These are phyloP conservation scores for Equus quagga DNA, from an alignment of 2,113 vertebrate species.

Conservation along the genomic window DNA sequence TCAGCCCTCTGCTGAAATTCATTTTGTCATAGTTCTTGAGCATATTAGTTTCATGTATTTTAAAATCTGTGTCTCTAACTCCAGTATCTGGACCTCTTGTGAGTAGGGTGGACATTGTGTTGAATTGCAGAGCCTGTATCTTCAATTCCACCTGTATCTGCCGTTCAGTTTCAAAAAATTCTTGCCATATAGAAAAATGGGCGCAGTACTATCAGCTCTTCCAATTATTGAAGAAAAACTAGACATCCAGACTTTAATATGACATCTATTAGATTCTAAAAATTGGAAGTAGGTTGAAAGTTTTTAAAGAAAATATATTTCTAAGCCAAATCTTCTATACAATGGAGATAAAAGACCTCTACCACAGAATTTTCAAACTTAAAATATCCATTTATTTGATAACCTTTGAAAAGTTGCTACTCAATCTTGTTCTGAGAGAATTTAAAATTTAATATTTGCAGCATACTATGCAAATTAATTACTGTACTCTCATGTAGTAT, in stretches of 20 bases:
- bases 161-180: not conserved
- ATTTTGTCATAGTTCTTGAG: constrained; percentile 9
- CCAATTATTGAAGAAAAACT: constrained; percentile 11
- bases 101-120: not conserved
- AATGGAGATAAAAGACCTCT: constrained; percentile 1
- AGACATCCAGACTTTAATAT: constrained; percentile 4
- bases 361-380: not conserved
- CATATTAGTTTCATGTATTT: not conserved
- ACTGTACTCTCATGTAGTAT: not conserved
- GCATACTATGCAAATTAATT: not conserved
- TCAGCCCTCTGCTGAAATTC: constrained; percentile 14
- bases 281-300: not conserved
- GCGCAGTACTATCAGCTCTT: not conserved
- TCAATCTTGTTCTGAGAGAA: not conserved
- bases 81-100: not conserved
- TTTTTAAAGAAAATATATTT: constrained; percentile 48
- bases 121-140: not conserved
- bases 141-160: not conserved
- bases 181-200: not conserved
- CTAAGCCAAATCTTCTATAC: constrained; percentile 22
- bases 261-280: not conserved
- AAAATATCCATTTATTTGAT: constrained; percentile 42
- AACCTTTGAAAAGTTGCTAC: constrained; percentile 24
- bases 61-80: not conserved
- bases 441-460: not conserved